Evolutionary conservation across 2,113 vertebrate genomes (phyloP), one percentile per base, ranked within the genome.

Genomic region (Tupaia chinensis): DNA sequence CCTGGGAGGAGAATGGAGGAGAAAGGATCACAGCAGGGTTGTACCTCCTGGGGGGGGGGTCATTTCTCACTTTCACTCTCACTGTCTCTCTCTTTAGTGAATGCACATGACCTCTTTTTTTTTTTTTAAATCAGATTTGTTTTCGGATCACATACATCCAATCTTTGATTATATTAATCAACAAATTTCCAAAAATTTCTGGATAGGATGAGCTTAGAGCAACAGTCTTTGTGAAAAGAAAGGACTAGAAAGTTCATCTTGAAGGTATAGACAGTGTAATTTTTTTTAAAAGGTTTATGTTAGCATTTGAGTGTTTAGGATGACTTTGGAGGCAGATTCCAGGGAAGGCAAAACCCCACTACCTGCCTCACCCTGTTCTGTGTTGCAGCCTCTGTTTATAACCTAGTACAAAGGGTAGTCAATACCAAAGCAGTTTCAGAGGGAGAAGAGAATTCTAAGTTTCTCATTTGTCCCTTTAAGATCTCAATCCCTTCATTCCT

Each of bases 151-250:
- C 15, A 20, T 58, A 10, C 23, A 65, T 17, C 83, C 60, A n/a
- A 9, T 65, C 56, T 95, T 20, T 84, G 11, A 61, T 78, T 73
- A 23, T 58, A 92, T 22, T 13, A 69, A 27, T 73, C 60, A 82
- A 16, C 16, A 17, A 12, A 77, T n/a, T 53, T n/a, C 73, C 34
- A 34, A n/a, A 60, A 15, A 89, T 86, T 82, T 79, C 22, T 74
- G n/a, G 66, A 61, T n/a, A 63, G 32, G 11, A 69, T 58, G 53
- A 11, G 60, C 29, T 77, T 34, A 66, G 29, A 25, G 19, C 14
- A 86, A 34, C 3, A 63, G 23, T 88, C n/a, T 66, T 90, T 87
- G 80, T 72, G 73, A 34, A 93, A 91, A 91, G 20, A 25, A 34
- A 86, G 25, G 66, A 0, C 3, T 53, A 73, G 53, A 85, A 20